A percentile compares a stretch with the other conserved stretches of the same genome.
phyloP scores from a whole-genome alignment of 2,113 vertebrate genomes.

The Serinus canaria region DNA sequence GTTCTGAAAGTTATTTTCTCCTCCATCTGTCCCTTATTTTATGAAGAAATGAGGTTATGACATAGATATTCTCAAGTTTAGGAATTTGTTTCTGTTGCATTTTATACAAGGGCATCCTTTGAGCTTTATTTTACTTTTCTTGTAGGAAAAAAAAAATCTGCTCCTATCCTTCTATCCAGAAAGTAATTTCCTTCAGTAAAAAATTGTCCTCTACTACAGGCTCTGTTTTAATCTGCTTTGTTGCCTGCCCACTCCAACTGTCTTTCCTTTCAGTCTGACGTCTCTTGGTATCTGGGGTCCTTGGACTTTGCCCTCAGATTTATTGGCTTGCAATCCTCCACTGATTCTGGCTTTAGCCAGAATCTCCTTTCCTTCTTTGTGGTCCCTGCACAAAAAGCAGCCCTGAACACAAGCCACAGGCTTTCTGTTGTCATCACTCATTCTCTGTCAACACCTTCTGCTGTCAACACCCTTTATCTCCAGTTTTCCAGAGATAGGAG shows the following conservation, averaged over 20 bases:
- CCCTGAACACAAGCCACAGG: not conserved
- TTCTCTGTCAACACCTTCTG: constrained; percentile 3
- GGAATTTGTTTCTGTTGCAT: not conserved
- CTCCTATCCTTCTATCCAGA: not conserved
- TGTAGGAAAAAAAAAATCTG: not conserved
- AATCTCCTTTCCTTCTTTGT: not conserved
- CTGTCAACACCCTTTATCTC: constrained; percentile 32
- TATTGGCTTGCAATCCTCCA: not conserved
- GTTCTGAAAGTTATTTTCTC: not conserved
- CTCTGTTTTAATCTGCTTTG: not conserved
- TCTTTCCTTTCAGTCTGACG: not conserved
- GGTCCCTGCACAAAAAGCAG: not conserved
- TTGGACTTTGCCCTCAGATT: not conserved
- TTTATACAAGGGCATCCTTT: not conserved
- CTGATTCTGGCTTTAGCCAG: not conserved
- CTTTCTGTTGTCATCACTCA: not conserved
- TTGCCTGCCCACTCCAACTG: not conserved
- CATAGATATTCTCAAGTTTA: not conserved
- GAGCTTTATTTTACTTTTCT: not conserved
- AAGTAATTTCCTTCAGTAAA: not conserved
- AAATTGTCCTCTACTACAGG: not conserved
- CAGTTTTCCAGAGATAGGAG: not conserved
- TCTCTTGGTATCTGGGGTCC: not conserved
- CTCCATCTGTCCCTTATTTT: not conserved
- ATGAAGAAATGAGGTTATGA: constrained; percentile 12